These are phyloP conservation scores for Cetoscarus ocellatus DNA, from an alignment of 2,797 vertebrate species.

Conservation along the genomic window DNA sequence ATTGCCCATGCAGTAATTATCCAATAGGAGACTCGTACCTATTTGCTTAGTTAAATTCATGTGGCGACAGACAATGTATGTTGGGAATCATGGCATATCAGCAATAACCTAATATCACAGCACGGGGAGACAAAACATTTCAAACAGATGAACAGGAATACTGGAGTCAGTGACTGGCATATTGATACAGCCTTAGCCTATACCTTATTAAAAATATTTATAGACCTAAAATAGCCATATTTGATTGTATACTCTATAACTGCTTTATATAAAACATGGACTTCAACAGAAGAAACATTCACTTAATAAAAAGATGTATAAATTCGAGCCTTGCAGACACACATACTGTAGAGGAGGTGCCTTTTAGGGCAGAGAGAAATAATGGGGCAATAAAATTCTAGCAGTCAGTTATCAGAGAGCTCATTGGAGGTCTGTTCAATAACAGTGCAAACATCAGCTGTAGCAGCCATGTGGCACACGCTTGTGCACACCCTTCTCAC, in stretches of 20 bases:
- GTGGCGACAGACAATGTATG: too few species aligned
- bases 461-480: slow-evolving; percentile 5
- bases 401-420: background rate
- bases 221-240: too few species aligned
- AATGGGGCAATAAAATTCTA: background rate
- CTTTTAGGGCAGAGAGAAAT: background rate
- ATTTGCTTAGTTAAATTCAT: too few species aligned
- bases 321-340: background rate
- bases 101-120: too few species aligned
- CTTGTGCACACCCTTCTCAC: slow-evolving; percentile 2
- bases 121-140: too few species aligned
- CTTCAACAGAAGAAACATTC: background rate
- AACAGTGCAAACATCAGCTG: slow-evolving; percentile 30
- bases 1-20: too few species aligned
- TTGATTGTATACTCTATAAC: background rate
- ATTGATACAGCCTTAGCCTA: too few species aligned
- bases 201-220: too few species aligned
- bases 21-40: too few species aligned
- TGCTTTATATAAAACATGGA: background rate
- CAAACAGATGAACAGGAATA: too few species aligned
- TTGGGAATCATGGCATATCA: too few species aligned
- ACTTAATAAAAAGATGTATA: background rate
- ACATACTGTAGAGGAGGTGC: background rate
- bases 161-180: too few species aligned
- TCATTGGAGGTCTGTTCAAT: slow-evolving; percentile 11